Base-by-base conservation (phyloP, 2,113 vertebrate genomes). In the Sinocyclocheilus anophthalmus region DNA sequence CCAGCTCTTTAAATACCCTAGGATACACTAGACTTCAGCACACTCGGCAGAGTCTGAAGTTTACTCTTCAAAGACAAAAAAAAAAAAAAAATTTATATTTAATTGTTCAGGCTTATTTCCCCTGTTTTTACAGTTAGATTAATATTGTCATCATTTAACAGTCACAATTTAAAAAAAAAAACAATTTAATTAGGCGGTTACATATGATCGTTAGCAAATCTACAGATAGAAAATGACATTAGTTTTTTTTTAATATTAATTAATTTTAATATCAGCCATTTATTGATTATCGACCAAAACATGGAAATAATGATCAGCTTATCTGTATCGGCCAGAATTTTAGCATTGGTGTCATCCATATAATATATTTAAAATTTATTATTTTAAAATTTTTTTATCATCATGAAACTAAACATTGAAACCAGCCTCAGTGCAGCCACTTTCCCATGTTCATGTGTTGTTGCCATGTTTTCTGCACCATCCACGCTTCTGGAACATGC, bases 341-440 rank as follows among this genome's bases (percentile, higher is more conserved):
- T 42, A 42, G 42, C 42, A 10, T 18, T 69, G 65, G 65, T 69
- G 26, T n/a, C 24, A 5, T 53, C 50, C 14, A 16, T 53, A 20
- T 20, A 55, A 20, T 55, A 20, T 55, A 55, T 20, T 55, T 7
- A 18, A 0, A 55, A n/a, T n/a, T n/a, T 8, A 26, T 26, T 26
- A 26, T 26, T 26, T 26, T 26, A 26, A 26, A 1, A 26, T 26
- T 0, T 26, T 26, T 26, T 26, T 26, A 22, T 42, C 8, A 39
- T 72, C 9, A 72, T 72, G 33, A 72, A 42, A 42, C 37, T 72
- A 72, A 72, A 77, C 26, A 77, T 8, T 76, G 75, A 9, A 76
- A 26, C 24, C 45, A 53, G 3, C 5, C 3, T 18, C 30, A 37
- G 67, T 20, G 30, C 3, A 72, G 14, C 13, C 16, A 33, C 5